These are phyloP conservation scores for Notiomystis cincta DNA, from an alignment of 2,113 vertebrate genomes.

Conservation along the genomic window DNA sequence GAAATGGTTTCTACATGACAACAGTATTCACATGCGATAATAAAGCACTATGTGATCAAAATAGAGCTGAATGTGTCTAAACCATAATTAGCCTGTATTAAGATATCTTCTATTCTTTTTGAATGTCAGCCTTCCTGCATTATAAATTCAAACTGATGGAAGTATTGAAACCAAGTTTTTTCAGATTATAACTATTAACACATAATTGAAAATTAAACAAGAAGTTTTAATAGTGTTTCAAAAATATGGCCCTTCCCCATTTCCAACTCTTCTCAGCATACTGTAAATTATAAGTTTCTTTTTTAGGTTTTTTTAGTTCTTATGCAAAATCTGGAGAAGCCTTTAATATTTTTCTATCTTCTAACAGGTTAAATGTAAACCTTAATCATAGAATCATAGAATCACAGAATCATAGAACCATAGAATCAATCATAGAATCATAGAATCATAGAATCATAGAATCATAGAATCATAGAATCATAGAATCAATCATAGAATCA, in stretches of 20 bases:
- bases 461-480: neutral
- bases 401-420: neutral
- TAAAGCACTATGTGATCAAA: neutral
- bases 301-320: neutral
- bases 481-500: neutral
- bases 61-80: neutral
- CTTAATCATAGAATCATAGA: neutral
- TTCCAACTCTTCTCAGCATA: neutral
- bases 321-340: neutral
- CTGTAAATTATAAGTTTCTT: neutral
- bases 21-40: neutral
- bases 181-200: neutral
- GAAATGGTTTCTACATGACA: neutral
- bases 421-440: neutral
- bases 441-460: neutral
- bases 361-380: neutral
- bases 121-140: neutral
- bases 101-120: neutral
- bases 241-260: neutral
- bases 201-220: neutral
- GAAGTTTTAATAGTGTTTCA: neutral
- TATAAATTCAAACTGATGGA: neutral
- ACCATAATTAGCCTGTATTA: neutral
- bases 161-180: neutral
- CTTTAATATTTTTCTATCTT: neutral